Percentiles rank a stretch among this genome's conserved stretches.
phyloP scores from a whole-genome alignment of 53 echinoderm and acorn worm genomes.

The Actinopyga echinites region DNA sequence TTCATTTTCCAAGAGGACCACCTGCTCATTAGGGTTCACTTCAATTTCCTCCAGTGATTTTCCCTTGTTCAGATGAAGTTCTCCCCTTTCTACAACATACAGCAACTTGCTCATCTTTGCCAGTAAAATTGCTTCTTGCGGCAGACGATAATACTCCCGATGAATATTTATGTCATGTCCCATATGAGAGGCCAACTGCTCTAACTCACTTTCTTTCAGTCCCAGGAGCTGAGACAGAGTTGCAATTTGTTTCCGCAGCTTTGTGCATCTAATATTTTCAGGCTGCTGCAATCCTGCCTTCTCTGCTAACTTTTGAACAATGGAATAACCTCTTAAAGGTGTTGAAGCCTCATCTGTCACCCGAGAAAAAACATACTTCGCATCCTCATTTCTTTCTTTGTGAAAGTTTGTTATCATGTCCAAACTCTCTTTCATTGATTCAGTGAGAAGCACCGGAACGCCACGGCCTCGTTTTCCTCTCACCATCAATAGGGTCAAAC shows the following conservation, averaged over 20 bases:
- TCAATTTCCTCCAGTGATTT: not conserved
- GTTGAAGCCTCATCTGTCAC: not conserved
- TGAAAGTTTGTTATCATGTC: slow-evolving; percentile 24
- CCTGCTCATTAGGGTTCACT: not conserved
- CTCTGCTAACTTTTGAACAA: not conserved
- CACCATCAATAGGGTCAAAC: not conserved
- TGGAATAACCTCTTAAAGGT: not conserved
- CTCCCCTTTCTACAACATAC: not conserved
- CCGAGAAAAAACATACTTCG: slow-evolving; percentile 30
- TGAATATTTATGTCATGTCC: slow-evolving; percentile 10
- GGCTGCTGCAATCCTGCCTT: not conserved
- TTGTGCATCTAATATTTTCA: slow-evolving; percentile 27
- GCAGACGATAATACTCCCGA: slow-evolving; percentile 4
- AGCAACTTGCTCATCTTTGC: slow-evolving; percentile 9
- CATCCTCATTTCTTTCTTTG: not conserved
- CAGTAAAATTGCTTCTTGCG: not conserved
- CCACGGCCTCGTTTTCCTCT: slow-evolving; percentile 50
- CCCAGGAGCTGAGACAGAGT: slow-evolving; percentile 46
- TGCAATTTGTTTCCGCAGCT: slow-evolving; percentile 30
- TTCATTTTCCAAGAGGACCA: not conserved
- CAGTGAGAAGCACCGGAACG: slow-evolving; percentile 46
- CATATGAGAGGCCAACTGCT: slow-evolving; percentile 1
- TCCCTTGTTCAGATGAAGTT: not conserved
- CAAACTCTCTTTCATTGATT: slow-evolving; percentile 41
- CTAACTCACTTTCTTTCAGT: slow-evolving; percentile 35